These are phyloP conservation scores for Cryptotis parvus DNA, from an alignment of 2,113 vertebrate genomes.

Conservation along the genomic window DNA sequence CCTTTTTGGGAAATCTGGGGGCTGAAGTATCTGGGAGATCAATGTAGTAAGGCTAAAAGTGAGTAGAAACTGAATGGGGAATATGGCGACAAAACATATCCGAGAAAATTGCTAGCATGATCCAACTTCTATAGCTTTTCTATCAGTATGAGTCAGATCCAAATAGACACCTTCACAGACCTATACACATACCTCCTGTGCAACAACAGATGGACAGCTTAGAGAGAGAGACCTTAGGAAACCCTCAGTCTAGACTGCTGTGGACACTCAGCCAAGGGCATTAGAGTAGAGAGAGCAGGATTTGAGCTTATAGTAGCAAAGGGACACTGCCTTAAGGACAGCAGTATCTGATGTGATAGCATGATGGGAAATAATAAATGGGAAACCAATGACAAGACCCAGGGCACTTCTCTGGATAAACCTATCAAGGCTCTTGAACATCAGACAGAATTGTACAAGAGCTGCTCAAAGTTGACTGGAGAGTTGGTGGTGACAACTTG, in stretches of 20 bases:
- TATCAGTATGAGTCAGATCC: slow-evolving; percentile 63
- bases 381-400: slow-evolving; percentile 26
- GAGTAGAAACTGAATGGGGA: neutral
- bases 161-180: slow-evolving; percentile 51
- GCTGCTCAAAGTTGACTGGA: slow-evolving; percentile 55
- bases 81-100: rapidly evolving
- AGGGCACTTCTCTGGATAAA: slow-evolving; percentile 67
- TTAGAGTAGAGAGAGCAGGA: neutral
- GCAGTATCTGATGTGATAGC: slow-evolving; percentile 33
- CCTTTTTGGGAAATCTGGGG: neutral
- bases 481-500: slow-evolving; percentile 36
- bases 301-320: slow-evolving; percentile 63
- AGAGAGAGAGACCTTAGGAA: slow-evolving; percentile 61
- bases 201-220: slow-evolving; percentile 70
- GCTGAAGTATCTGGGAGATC: neutral
- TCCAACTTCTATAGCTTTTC: slow-evolving; percentile 59
- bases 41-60: neutral
- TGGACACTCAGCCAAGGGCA: slow-evolving; percentile 16
- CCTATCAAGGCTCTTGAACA: slow-evolving; percentile 16
- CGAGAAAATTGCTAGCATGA: neutral
- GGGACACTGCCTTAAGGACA: slow-evolving; percentile 67
- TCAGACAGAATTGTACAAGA: slow-evolving; percentile 40
- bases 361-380: slow-evolving; percentile 41
- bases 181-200: slow-evolving; percentile 57
- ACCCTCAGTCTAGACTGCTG: slow-evolving; percentile 50